phyloP scores from a whole-genome alignment of 2,797 vertebrate genomes.

The Pipistrellus pipistrellus region DNA sequence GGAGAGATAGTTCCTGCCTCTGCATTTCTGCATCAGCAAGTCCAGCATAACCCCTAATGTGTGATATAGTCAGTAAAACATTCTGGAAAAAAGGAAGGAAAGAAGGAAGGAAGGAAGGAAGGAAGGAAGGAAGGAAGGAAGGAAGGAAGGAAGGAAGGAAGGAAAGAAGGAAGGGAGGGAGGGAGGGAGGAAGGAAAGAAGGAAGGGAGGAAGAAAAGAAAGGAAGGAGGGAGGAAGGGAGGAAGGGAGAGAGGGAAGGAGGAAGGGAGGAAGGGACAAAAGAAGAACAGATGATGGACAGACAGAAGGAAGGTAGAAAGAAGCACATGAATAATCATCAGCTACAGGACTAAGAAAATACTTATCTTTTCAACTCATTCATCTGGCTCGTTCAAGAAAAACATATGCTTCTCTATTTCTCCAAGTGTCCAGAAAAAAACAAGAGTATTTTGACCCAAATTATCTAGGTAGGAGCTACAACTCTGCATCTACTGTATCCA shows the following conservation, averaged over 20 bases:
- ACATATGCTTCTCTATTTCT: neutral
- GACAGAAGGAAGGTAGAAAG: neutral
- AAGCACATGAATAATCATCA: neutral
- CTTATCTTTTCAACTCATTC: neutral
- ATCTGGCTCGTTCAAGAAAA: neutral
- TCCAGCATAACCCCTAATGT: neutral
- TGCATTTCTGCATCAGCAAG: neutral
- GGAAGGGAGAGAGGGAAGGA: too few species aligned
- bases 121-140: neutral
- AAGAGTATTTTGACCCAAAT: conserved; percentile 12
- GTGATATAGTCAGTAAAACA: neutral
- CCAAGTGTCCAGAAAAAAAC: neutral
- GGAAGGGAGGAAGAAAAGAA: neutral
- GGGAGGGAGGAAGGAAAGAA: neutral
- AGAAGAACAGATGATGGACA: neutral
- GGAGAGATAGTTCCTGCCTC: neutral
- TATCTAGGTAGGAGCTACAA: neutral
- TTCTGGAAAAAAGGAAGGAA: neutral
- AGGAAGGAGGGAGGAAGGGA: neutral
- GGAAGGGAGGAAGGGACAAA: neutral
- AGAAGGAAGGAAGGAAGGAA: neutral
- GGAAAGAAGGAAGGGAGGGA: neutral
- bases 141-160: neutral
- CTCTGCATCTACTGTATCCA: neutral
- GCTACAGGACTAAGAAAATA: neutral